These are phyloP conservation scores for Machaerirhynchus nigripectus DNA, from an alignment of 2,113 vertebrate species.

Conservation along the genomic window DNA sequence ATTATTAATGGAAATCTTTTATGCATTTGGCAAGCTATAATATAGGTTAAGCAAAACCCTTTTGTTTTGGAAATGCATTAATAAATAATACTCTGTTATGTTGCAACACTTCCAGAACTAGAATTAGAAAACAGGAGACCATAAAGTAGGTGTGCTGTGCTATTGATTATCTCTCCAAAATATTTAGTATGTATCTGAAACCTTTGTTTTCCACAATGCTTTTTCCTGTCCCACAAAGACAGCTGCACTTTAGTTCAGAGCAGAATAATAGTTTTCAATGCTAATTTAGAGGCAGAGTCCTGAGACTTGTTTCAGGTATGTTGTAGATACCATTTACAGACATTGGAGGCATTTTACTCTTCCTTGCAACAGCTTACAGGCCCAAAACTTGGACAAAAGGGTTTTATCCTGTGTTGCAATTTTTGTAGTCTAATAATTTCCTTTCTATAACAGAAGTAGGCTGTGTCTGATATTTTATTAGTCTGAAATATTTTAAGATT, in stretches of 20 bases:
- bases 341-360: neutral
- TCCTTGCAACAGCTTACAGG: neutral
- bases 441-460: neutral
- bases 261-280: neutral
- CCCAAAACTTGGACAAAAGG: neutral
- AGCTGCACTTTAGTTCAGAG: neutral
- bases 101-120: neutral
- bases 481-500: neutral
- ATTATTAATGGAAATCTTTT: neutral
- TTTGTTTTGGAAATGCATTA: neutral
- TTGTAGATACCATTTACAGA: neutral
- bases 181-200: neutral
- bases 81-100: neutral
- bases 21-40: neutral
- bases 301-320: neutral
- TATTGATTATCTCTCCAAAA: neutral
- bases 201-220: neutral
- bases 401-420: neutral
- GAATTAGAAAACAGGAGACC: neutral
- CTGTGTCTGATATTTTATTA: neutral
- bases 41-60: neutral
- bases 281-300: neutral
- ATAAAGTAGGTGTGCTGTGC: neutral
- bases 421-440: neutral
- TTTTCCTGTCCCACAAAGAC: neutral